Evolutionary conservation across 2,888 invertebrate genomes (phyloP).

Genomic region (Diarsia rubi): DNA sequence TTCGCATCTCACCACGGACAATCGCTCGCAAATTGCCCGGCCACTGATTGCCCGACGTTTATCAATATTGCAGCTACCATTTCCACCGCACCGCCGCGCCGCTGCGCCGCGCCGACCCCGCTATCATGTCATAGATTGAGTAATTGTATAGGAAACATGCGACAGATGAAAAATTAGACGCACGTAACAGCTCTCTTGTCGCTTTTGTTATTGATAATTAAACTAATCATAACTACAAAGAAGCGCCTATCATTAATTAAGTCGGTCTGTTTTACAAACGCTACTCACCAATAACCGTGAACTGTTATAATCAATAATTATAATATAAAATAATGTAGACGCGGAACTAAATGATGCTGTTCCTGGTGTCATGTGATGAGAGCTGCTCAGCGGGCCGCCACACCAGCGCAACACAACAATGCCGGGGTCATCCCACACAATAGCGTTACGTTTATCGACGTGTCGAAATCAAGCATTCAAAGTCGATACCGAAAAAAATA

Average conservation of each 20-base stretch:
- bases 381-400: constrained; percentile 80
- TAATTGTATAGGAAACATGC: constrained; percentile 64
- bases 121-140: constrained; percentile 73
- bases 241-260: constrained; percentile 81
- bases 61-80: constrained; percentile 86
- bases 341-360: constrained; percentile 86
- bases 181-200: constrained; percentile 73
- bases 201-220: constrained; percentile 80
- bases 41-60: constrained; percentile 88
- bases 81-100: constrained; percentile 66
- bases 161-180: constrained; percentile 77
- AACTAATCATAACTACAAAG: constrained; percentile 77
- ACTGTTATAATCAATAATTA: constrained; percentile 89
- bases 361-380: constrained; percentile 77
- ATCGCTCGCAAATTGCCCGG: constrained; percentile 88
- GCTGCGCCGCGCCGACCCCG: constrained; percentile 61
- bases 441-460: constrained; percentile 88
- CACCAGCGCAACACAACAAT: constrained; percentile 75
- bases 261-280: constrained; percentile 80
- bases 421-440: constrained; percentile 87
- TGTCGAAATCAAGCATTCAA: constrained; percentile 87
- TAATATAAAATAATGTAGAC: constrained; percentile 83
- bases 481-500: constrained; percentile 90
- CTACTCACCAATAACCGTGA: constrained; percentile 84
- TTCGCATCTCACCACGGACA: constrained; percentile 87